Conservation (phyloP, 1,140 invertebrate genomes). For the Cydia amplana region DNA sequence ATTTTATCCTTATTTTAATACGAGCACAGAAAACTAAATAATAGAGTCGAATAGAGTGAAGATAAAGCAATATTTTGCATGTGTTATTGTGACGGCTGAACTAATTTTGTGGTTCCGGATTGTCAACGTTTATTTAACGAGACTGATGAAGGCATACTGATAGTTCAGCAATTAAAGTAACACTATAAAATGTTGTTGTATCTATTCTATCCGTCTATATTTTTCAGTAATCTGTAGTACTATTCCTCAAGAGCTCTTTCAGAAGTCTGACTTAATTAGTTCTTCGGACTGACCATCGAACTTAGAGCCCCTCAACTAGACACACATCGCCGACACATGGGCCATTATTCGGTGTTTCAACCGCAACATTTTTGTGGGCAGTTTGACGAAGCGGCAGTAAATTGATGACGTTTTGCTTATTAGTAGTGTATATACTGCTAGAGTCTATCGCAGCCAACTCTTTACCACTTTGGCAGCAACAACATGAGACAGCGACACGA, state of each 20-base stretch:
- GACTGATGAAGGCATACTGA: not conserved
- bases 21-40: not conserved
- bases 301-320: not conserved
- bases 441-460: no score
- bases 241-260: conserved; percentile 1
- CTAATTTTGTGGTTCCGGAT: not conserved
- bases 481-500: no score
- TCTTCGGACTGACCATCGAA: not conserved
- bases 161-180: not conserved
- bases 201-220: not conserved
- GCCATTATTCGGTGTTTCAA: not conserved
- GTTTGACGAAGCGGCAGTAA: no score
- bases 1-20: not conserved
- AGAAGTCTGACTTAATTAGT: not conserved
- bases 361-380: no score
- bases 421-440: no score
- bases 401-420: no score
- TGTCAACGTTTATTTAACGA: not conserved
- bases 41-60: not conserved
- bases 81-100: not conserved
- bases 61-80: not conserved
- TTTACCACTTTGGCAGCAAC: no score
- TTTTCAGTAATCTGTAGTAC: not conserved
- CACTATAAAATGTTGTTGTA: not conserved
- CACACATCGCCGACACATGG: not conserved